These are phyloP conservation scores for Clarias batrachus DNA, from an alignment of 2,113 vertebrate species.

Conservation along the genomic window DNA sequence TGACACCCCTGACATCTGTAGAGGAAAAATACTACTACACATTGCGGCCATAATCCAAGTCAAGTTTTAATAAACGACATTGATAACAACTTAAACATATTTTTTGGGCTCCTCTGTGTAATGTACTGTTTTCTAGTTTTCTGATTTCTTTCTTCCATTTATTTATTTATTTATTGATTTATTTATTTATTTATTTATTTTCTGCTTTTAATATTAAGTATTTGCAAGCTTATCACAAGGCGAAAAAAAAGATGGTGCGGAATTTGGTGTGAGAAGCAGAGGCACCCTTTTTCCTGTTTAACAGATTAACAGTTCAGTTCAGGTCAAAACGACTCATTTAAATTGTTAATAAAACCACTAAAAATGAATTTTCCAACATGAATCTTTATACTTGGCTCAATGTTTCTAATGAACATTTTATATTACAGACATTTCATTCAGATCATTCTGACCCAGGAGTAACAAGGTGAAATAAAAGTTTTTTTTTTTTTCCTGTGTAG, in stretches of 20 bases:
- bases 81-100: no score
- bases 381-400: no score
- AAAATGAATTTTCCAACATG: neutral
- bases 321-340: neutral
- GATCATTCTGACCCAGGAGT: neutral
- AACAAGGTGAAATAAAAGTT: conserved; percentile 13
- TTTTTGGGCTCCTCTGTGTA: neutral
- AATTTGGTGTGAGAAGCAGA: neutral
- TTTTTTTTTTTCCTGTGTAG: neutral
- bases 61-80: no score
- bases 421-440: neutral
- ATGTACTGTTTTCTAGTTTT: neutral
- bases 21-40: no score
- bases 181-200: no score
- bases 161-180: no score
- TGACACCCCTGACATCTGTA: no score
- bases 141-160: no score
- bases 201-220: neutral
- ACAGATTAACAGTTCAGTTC: no score
- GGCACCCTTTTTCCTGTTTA: no score
- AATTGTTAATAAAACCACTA: neutral
- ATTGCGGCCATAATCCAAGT: no score
- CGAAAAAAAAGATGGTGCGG: neutral
- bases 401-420: conserved; percentile 3
- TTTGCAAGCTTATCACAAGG: no score